A percentile compares a stretch with the other conserved stretches of the same genome.
Conservation (phyloP, 1,140 invertebrate genomes). For the Anastatus disparis region DNA sequence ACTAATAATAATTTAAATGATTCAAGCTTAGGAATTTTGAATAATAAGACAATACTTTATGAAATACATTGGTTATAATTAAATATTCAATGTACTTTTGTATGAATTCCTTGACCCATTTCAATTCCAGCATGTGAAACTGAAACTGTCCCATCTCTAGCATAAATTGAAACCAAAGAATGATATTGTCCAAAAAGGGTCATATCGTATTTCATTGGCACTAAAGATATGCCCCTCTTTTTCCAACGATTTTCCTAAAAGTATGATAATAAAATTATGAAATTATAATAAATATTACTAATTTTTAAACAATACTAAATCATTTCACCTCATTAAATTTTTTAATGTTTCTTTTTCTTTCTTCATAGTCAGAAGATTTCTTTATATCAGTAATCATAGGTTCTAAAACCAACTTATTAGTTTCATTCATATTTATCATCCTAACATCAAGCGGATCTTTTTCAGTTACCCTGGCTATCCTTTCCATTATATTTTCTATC, state of each 20-base stretch:
- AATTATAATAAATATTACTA: background rate
- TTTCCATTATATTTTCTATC: slow-evolving; percentile 77
- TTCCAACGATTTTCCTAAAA: slow-evolving; percentile 77
- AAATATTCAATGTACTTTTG: no score
- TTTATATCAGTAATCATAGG: slow-evolving; percentile 72
- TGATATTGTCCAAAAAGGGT: slow-evolving; percentile 70
- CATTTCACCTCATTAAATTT: slow-evolving; percentile 71
- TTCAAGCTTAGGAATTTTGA: no score
- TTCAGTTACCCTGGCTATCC: no score
- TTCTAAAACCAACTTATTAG: slow-evolving; percentile 51
- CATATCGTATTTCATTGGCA: slow-evolving; percentile 76
- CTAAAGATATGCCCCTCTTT: slow-evolving; percentile 77
- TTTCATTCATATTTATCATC: slow-evolving; percentile 65
- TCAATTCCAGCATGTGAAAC: slow-evolving; percentile 85
- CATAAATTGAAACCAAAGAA: slow-evolving; percentile 77
- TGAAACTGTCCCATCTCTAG: slow-evolving; percentile 80
- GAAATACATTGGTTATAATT: no score
- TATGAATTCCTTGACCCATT: slow-evolving; percentile 87
- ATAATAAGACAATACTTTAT: no score
- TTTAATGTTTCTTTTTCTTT: slow-evolving; percentile 68
- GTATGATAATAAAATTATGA: background rate
- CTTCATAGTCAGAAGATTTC: slow-evolving; percentile 71
- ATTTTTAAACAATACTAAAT: background rate
- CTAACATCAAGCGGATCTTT: no score
- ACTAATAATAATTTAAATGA: no score